These are phyloP conservation scores for Eulemur albifrons DNA, from an alignment of 2,797 vertebrate species.

Conservation along the genomic window DNA sequence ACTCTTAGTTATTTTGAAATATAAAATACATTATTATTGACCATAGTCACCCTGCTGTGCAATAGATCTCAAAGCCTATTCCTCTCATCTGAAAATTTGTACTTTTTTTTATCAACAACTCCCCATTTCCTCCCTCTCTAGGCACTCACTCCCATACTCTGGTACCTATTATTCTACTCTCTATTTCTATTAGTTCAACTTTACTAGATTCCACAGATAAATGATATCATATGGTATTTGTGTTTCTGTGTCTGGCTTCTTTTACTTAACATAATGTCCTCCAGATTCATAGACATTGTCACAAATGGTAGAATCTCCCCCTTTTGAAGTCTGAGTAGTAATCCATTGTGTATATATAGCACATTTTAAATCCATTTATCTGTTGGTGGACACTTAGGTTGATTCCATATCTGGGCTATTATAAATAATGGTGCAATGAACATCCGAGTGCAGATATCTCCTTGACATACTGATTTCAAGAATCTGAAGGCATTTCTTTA, in stretches of 20 bases:
- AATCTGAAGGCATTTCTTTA: neutral
- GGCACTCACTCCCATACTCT: rapidly evolving
- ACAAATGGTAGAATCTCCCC: neutral
- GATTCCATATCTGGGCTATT: too few species aligned
- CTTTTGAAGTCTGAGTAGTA: neutral
- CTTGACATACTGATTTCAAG: neutral
- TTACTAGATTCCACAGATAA: neutral
- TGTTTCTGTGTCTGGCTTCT: neutral
- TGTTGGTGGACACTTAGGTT: neutral
- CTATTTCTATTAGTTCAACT: neutral
- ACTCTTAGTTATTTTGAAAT: neutral
- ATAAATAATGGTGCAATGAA: neutral
- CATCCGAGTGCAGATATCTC: neutral
- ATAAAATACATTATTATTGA: neutral
- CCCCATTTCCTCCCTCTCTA: neutral
- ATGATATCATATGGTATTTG: too few species aligned
- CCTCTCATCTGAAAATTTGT: neutral
- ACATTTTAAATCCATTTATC: neutral
- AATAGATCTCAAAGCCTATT: neutral
- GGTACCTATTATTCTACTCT: neutral
- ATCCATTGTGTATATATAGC: neutral
- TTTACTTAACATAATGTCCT: neutral
- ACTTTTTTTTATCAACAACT: neutral
- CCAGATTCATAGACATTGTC: neutral
- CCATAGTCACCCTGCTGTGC: neutral